Percentiles rank a stretch among this genome's conserved stretches.
Conservation (phyloP, 2,888 invertebrate genomes). For the Tiliacea citrago region DNA sequence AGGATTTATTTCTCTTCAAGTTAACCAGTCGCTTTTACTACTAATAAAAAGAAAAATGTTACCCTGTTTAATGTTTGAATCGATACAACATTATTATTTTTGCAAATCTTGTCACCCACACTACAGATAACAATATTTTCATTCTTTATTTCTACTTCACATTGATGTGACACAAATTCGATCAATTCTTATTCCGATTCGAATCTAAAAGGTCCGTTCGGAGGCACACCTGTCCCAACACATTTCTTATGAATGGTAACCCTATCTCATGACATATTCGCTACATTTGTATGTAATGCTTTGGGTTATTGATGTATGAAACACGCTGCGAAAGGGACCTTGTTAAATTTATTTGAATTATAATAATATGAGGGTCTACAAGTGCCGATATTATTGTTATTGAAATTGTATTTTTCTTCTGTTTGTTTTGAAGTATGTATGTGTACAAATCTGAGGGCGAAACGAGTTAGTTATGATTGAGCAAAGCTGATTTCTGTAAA, state of each 20-base stretch:
- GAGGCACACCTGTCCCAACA: slow-evolving; percentile 63
- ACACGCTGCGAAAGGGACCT: slow-evolving; percentile 66
- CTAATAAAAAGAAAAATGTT: background rate
- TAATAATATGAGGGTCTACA: slow-evolving; percentile 58
- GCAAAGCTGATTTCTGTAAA: background rate
- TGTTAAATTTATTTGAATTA: slow-evolving; percentile 70
- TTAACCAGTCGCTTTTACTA: background rate
- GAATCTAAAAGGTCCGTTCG: slow-evolving; percentile 62
- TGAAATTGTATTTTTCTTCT: slow-evolving; percentile 46
- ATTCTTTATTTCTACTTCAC: slow-evolving; percentile 36
- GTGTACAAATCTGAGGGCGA: background rate
- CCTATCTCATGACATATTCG: slow-evolving; percentile 66
- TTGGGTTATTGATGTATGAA: slow-evolving; percentile 69
- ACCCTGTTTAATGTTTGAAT: background rate
- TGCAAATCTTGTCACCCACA: background rate
- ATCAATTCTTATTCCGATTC: slow-evolving; percentile 61
- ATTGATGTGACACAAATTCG: slow-evolving; percentile 58
- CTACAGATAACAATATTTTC: slow-evolving; percentile 22
- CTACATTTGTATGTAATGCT: slow-evolving; percentile 67
- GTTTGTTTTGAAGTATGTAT: background rate
- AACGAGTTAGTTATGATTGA: background rate
- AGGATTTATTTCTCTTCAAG: background rate
- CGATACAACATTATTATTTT: background rate
- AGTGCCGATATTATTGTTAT: slow-evolving; percentile 49
- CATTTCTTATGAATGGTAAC: slow-evolving; percentile 63